phyloP scores from a whole-genome alignment of 2,888 invertebrate genomes.

The Scaeva pyrastri region DNA sequence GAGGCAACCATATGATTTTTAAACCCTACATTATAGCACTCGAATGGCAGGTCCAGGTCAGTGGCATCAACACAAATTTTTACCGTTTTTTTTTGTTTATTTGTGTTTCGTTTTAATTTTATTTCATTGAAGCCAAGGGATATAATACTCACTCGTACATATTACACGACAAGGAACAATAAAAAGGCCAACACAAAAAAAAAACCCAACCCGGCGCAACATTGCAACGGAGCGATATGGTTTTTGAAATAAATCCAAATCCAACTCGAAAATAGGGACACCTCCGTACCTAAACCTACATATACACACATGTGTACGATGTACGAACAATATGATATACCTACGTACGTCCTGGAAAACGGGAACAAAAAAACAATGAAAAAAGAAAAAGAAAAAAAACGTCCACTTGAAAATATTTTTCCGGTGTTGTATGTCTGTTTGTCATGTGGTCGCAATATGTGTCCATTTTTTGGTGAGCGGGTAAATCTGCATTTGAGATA shows the following conservation, averaged over 20 bases:
- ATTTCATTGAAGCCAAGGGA: slow-evolving; percentile 31
- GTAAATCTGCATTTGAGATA: slow-evolving; percentile 65
- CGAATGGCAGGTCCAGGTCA: slow-evolving; percentile 72
- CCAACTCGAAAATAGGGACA: slow-evolving; percentile 54
- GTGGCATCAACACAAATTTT: slow-evolving; percentile 37
- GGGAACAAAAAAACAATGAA: slow-evolving; percentile 17
- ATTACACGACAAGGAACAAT: background rate
- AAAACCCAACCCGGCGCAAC: background rate
- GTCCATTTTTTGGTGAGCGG: slow-evolving; percentile 77
- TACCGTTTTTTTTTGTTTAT: slow-evolving; percentile 31
- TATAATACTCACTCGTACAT: slow-evolving; percentile 2
- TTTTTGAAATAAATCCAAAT: slow-evolving; percentile 51
- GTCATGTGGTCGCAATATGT: slow-evolving; percentile 83
- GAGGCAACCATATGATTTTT: slow-evolving; percentile 30
- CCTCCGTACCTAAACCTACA: background rate
- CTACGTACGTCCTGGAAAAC: too few species aligned
- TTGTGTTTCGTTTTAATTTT: background rate
- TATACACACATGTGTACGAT: too few species aligned
- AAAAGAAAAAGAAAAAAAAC: slow-evolving; percentile 21
- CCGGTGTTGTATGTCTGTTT: slow-evolving; percentile 78
- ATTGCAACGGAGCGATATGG: slow-evolving; percentile 23
- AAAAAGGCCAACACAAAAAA: slow-evolving; percentile 25
- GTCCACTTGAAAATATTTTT: slow-evolving; percentile 72
- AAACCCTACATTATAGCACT: slow-evolving; percentile 21
- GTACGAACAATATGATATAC: too few species aligned